Base-by-base conservation (phyloP, 2,797 vertebrate genomes). In the Acipenser ruthenus region DNA sequence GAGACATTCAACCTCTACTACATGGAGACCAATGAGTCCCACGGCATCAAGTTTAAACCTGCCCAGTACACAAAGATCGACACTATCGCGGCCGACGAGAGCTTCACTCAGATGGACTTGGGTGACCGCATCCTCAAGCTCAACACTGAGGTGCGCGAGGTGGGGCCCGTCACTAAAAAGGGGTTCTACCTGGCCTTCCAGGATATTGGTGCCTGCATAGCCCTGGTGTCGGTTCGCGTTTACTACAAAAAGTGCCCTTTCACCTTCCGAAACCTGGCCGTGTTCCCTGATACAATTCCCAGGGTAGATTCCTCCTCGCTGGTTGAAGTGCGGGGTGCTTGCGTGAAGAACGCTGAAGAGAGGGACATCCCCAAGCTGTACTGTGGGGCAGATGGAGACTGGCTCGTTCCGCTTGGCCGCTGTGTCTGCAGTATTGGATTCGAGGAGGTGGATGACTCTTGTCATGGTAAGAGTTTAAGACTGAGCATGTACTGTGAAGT, bases 161-260 rank as follows among this genome's bases (percentile, higher is more conserved):
- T 98, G 63, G 95, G 94, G 62, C 94, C 94, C 1, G 86, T 98
- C 81, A 90, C 80, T 74, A 92, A 78, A 76, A 95, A 95, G 71
- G 95, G 95, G 66, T 97, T 98, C 85, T 96, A 94, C 47, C 83
- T 98, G 11, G 95, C 95, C 8, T 98, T 98, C 72, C 95, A 98
- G 80, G 95, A 98, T 86, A 95, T 98, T 0, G 95, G 95, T 0
- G 95, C 95, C 0, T 98, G 95, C 76, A 97, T 98, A 47, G 95
- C 95, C 9, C 75, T 98, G 74, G 95, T 98, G 3, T 96, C 95
- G 0, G 94, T 97, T 10, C 88, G 94, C 61, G 92, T 96, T 70
- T 98, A 96, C 79, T 97, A 98, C 73, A 98, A 98, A 77, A 96
- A 96, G 78, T 97, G 95, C 70, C 95, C 95, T 0, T 94, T 94